These are phyloP conservation scores for Thysanoteuthis rhombus DNA, from an alignment of 2,888 invertebrate species.

Conservation along the genomic window DNA sequence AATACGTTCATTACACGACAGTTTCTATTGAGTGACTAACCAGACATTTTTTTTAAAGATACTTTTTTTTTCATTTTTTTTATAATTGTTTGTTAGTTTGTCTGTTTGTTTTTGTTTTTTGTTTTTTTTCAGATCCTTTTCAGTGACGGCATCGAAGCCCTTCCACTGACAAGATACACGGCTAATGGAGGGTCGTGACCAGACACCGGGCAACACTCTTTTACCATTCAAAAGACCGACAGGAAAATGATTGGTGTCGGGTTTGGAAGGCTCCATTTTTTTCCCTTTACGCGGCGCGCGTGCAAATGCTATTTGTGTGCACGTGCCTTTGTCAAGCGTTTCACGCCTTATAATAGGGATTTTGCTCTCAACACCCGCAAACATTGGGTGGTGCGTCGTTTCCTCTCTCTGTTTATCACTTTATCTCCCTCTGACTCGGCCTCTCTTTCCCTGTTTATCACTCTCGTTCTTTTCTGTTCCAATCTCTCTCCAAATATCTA, in stretches of 20 bases:
- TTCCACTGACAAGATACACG: background rate
- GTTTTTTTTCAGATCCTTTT: background rate
- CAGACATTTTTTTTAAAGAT: background rate
- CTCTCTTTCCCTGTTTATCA: no score
- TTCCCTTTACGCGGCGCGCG: background rate
- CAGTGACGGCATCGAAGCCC: background rate
- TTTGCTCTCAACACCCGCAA: background rate
- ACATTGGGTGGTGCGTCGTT: background rate
- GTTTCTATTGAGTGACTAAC: no score
- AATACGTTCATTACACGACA: no score
- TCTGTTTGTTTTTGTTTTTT: background rate
- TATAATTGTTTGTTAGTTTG: background rate
- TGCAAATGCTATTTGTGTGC: background rate
- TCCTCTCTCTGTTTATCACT: background rate
- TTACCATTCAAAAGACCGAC: background rate
- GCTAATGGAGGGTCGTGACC: constrained; percentile 12
- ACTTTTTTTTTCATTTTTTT: background rate
- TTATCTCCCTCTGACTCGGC: background rate
- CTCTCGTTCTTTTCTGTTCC: no score
- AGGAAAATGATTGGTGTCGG: background rate
- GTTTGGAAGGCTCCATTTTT: background rate
- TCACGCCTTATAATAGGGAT: background rate
- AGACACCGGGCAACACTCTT: constrained; percentile 12
- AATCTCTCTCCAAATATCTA: no score
- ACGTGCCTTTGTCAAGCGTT: background rate